Base-by-base conservation (phyloP, 2,113 vertebrate genomes). In the Opisthocomus hoazin region DNA sequence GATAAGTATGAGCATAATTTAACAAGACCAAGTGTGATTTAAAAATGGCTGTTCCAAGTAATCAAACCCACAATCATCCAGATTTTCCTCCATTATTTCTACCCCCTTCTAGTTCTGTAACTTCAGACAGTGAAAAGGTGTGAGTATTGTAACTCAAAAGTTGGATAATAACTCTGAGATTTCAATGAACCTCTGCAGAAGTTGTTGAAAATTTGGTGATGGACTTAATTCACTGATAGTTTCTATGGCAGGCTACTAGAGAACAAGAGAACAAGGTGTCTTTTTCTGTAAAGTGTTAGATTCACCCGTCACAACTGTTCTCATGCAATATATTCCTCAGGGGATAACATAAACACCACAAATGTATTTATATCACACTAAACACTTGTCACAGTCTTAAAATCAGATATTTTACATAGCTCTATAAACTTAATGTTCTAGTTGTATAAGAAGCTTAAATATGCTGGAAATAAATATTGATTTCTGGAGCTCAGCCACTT, bases 401-500 rank as follows among this genome's bases (percentile, higher is more conserved):
- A 96, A 56, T 34, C 74, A 36, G 41, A 50, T 90, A 97, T 66
- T 96, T 94, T 92, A 95, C 87, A 82, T 46, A 78, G n/a, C 27
- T 89, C 57, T 92, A 75, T 92, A 95, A 93, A 97, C 36, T 93
- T 90, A 87, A 93, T 90, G 41, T 92, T 93, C 54, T 87, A 87
- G 34, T 70, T 68, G 90, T 80, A 87, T 61, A 93, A 89, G 85
- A 95, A 89, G 18, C 84, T 95, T 95, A 95, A 97, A 97, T 74
- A 91, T 87, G 76, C 34, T 60, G 36, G 74, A 65, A 95, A 96
- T 92, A 83, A 96, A 96, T 96, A 97, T 93, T 95, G 89, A 97
- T 97, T 96, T 70, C 88, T 97, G 76, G 51, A 95, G 65, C 41
- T 70, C 37, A 90, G 39, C 34, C 48, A 84, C 54, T 73, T 58